Conservation (phyloP, 2,888 invertebrate genomes). For the Brenthis ino region DNA sequence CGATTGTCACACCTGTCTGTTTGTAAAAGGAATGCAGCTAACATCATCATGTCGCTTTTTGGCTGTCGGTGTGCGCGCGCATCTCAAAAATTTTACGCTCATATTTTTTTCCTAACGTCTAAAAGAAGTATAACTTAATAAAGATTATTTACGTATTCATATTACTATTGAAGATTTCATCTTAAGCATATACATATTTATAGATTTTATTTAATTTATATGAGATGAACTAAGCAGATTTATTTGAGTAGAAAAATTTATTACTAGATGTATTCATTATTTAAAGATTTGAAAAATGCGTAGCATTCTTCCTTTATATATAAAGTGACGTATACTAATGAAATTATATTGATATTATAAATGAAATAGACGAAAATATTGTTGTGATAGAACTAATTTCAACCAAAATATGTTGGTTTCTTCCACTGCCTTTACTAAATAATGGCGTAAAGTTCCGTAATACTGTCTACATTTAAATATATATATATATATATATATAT, state of each 20-base stretch:
- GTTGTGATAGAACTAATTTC: constrained; percentile 29
- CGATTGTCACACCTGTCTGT: no score
- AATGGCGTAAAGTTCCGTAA: constrained; percentile 20
- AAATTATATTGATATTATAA: constrained; percentile 16
- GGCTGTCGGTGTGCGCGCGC: no score
- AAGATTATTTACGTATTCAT: neutral
- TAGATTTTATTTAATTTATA: neutral
- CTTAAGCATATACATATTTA: constrained; percentile 2
- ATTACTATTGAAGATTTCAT: neutral
- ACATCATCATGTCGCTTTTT: no score
- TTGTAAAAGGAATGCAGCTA: no score
- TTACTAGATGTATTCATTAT: neutral
- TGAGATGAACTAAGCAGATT: neutral
- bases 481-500: constrained; percentile 1
- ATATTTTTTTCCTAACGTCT: no score
- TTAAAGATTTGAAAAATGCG: constrained; percentile 9
- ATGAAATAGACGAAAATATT: constrained; percentile 19
- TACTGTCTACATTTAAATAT: constrained; percentile 22
- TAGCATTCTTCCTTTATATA: constrained; percentile 11
- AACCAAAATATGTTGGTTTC: constrained; percentile 32
- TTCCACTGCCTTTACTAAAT: constrained; percentile 40
- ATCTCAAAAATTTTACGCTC: no score
- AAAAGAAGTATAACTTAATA: no score
- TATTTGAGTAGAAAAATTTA: constrained; percentile 6
- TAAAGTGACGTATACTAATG: constrained; percentile 15